Conservation (phyloP, 2,888 invertebrate genomes). For the Aphelenchoides bicaudatus region DNA sequence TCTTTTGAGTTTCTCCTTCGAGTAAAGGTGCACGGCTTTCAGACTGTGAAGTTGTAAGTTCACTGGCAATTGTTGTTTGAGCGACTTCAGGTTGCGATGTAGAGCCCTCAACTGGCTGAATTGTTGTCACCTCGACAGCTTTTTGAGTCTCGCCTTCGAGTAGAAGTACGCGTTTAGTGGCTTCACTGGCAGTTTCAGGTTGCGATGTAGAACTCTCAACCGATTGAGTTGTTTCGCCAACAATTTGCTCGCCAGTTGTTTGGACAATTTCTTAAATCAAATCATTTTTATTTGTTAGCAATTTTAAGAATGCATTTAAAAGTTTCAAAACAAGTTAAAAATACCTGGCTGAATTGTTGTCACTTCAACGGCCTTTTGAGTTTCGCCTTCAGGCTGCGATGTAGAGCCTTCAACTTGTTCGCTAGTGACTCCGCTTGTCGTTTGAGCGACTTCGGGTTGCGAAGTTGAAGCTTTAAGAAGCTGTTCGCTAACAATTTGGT, state of each 20-base stretch:
- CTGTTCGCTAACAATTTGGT: neutral
- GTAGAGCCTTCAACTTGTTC: neutral
- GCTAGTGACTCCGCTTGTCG: neutral
- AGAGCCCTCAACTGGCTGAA: slow-evolving; percentile 2
- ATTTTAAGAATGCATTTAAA: neutral
- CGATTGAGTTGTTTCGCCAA: slow-evolving; percentile 22
- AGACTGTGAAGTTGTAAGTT: neutral
- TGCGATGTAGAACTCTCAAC: slow-evolving; percentile 10
- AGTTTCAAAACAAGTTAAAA: neutral
- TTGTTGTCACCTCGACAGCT: neutral
- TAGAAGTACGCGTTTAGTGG: slow-evolving; percentile 15
- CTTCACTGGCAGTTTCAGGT: slow-evolving; percentile 22
- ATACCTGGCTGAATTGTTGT: neutral
- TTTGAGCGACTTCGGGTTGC: slow-evolving; percentile 12
- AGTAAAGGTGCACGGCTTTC: too few species aligned
- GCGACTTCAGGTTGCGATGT: slow-evolving; percentile 12
- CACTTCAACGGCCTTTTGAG: neutral
- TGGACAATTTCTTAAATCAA: neutral
- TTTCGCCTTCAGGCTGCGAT: neutral
- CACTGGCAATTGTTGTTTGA: slow-evolving; percentile 4
- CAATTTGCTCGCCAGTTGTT: neutral
- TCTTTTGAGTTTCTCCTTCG: too few species aligned
- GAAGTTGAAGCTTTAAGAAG: neutral
- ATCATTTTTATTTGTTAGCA: too few species aligned
- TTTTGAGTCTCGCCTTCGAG: slow-evolving; percentile 12